Conservation (phyloP, 2,797 vertebrate species). For the Coccyzus lansbergi region DNA sequence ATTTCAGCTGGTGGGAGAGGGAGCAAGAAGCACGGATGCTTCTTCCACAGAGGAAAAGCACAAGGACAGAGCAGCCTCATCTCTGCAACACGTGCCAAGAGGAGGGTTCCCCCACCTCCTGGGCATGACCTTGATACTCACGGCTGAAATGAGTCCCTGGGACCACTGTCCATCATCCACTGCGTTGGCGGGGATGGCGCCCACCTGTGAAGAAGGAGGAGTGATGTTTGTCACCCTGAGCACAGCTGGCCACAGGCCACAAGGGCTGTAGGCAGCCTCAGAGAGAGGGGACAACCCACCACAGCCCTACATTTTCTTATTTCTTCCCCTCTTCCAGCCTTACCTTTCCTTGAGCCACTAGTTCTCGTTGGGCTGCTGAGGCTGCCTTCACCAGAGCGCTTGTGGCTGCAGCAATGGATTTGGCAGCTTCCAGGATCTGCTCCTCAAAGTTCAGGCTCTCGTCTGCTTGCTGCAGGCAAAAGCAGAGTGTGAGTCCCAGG, state of each 20-base stretch:
- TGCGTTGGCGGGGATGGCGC: conserved; percentile 91
- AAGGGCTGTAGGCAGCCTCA: neutral
- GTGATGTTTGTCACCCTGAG: accelerated
- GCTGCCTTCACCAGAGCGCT: conserved; percentile 95
- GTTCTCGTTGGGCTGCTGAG: conserved; percentile 92
- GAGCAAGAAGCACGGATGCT: neutral
- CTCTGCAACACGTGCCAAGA: neutral
- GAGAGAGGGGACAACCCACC: neutral
- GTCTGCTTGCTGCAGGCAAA: conserved; percentile 86
- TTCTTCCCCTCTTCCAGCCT: neutral
- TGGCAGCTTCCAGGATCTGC: conserved; percentile 95
- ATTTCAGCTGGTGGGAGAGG: neutral
- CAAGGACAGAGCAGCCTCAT: neutral
- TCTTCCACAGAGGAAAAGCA: neutral
- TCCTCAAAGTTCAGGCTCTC: conserved; percentile 97
- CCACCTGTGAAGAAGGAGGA: conserved; percentile 80
- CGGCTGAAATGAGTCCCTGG: conserved; percentile 96
- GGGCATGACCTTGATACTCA: conserved; percentile 76
- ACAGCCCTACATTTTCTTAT: neutral
- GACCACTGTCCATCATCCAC: conserved; percentile 98
- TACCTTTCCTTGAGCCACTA: conserved; percentile 96
- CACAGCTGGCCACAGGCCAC: accelerated
- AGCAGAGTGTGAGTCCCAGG: neutral
- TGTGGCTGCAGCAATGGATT: conserved; percentile 94
- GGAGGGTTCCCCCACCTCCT: neutral